Evolutionary conservation across 2,113 vertebrate genomes (phyloP).

Genomic region (Sminthopsis crassicaudata): DNA sequence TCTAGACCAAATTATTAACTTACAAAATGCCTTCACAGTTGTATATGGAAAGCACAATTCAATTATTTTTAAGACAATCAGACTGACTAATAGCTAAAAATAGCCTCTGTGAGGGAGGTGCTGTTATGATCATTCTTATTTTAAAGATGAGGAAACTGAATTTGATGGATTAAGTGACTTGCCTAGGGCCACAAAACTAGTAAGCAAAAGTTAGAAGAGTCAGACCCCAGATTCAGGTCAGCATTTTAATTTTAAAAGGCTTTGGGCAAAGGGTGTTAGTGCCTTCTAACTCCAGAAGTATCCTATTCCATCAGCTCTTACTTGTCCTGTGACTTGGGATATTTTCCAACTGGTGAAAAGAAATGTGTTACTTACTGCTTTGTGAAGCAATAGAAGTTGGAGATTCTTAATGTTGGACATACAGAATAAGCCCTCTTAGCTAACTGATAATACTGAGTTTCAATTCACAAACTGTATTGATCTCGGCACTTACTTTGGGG

Average conservation of each 20-base stretch:
- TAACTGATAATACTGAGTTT: conserved; percentile 22
- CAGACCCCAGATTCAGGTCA: not conserved
- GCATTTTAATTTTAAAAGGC: not conserved
- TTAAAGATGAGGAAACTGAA: not conserved
- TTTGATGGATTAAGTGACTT: not conserved
- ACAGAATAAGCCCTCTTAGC: conserved; percentile 18
- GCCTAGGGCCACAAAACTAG: not conserved
- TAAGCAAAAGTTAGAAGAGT: not conserved
- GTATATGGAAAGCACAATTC: not conserved
- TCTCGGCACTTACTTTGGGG: conserved; percentile 7
- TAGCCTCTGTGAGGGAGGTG: not conserved
- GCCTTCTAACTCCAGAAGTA: not conserved
- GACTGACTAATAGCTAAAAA: not conserved
- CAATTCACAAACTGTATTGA: not conserved
- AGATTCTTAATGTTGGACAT: not conserved
- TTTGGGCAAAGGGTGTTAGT: not conserved
- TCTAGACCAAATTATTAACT: not conserved
- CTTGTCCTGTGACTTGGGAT: not conserved
- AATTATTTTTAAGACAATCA: not conserved
- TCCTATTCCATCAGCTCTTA: not conserved
- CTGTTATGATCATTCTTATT: not conserved
- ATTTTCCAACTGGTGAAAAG: not conserved
- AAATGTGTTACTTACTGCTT: not conserved
- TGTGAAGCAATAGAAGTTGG: not conserved
- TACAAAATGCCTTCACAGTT: not conserved